These are phyloP conservation scores for Melanotaenia parkinsoni DNA, from an alignment of 2,797 vertebrate species.

Conservation along the genomic window DNA sequence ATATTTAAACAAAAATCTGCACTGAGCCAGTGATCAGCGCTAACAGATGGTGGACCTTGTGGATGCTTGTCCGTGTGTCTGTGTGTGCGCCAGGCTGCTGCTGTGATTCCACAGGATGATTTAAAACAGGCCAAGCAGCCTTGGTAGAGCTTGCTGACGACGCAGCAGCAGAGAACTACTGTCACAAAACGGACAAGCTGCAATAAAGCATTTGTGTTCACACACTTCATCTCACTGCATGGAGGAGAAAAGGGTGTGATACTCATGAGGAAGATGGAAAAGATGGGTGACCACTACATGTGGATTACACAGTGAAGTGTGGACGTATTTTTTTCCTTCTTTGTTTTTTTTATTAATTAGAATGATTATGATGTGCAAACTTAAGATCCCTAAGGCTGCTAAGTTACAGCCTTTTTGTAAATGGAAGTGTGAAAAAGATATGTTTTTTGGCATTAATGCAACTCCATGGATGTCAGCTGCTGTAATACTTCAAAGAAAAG, in stretches of 20 bases:
- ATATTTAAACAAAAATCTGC: conserved; percentile 9
- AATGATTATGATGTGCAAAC: not conserved
- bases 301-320: not conserved
- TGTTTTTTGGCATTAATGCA: not conserved
- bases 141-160: conserved; percentile 55
- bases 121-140: conserved; percentile 49
- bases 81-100: conserved; percentile 20
- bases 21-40: not conserved
- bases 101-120: conserved; percentile 49
- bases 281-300: not conserved
- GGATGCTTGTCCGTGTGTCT: conserved; percentile 3
- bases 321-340: not conserved
- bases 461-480: not conserved
- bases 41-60: conserved; percentile 1
- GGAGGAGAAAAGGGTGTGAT: not conserved
- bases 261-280: conserved; percentile 7
- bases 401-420: not conserved
- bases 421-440: not conserved
- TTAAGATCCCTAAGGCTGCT: not conserved
- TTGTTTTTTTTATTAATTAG: not conserved
- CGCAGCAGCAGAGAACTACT: conserved; percentile 46
- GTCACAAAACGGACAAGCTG: conserved; percentile 44
- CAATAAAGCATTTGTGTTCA: conserved; percentile 52
- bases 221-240: conserved; percentile 16
- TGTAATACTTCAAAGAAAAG: not conserved